These are phyloP conservation scores for Sinosuthora webbiana DNA, from an alignment of 2,113 vertebrate species.

Conservation along the genomic window DNA sequence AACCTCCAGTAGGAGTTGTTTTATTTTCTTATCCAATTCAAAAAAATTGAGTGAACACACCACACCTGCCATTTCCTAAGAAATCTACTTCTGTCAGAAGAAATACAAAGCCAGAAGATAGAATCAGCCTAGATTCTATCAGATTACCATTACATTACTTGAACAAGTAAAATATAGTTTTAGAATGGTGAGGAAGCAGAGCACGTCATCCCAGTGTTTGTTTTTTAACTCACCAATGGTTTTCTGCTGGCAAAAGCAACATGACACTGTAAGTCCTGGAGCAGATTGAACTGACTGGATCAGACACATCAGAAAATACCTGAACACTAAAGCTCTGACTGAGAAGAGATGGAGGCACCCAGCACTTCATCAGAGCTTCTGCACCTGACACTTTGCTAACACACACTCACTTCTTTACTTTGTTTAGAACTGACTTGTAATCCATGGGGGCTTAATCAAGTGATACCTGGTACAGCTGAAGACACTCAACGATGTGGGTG, in stretches of 20 bases:
- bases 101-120: neutral
- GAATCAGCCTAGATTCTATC: too few species aligned
- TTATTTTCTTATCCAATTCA: neutral
- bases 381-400: neutral
- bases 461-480: neutral
- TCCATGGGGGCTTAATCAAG: constrained; percentile 36
- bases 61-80: neutral
- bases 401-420: neutral
- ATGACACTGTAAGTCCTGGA: neutral
- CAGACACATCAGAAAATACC: neutral
- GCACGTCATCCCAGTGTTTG: neutral
- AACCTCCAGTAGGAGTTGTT: neutral
- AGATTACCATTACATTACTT: accelerated
- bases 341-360: neutral
- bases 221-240: neutral
- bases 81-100: neutral
- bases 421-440: neutral
- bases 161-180: neutral
- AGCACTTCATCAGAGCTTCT: neutral
- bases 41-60: neutral
- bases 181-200: neutral
- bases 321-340: neutral
- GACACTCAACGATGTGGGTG: neutral
- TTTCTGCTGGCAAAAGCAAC: neutral
- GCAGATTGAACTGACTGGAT: neutral